Base-by-base conservation (phyloP, 1,140 invertebrate genomes). In the Zaprionus gabonicus region DNA sequence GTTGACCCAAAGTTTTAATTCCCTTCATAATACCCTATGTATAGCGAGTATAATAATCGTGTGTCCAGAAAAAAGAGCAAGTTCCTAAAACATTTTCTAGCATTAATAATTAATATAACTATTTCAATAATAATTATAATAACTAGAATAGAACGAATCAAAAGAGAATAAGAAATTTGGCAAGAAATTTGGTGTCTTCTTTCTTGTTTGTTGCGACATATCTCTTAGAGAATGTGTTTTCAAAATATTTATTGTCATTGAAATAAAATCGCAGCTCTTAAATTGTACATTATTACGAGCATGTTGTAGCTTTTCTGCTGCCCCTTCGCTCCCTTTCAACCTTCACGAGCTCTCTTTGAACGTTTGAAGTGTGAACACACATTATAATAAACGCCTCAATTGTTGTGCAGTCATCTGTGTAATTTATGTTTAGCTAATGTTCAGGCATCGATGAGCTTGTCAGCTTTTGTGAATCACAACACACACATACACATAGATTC, bases 401-500 rank as follows among this genome's bases (percentile, higher is more conserved):
- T 91, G 84, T 90, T 88, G 90, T 82, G 68, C 90, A 91, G 88
- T 86, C 90, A 88, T 91, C 88, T 91, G 82, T 79, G 90, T 91
- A 91, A 91, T 91, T 91, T 91, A 91, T 91, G 90, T 91, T 91
- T 91, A 91, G 90, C 90, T 91, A 91, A 91, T 91, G 90, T 91
- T 91, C 90, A 91, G 90, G 90, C 90, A 91, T 91, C 90, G 90
- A 91, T 91, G 90, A 91, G 90, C 88, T 96, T 96, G 85, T 90
- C 85, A 90, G 85, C 85, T 90, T 90, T 90, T 90, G 85, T 90
- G 78, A 90, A 88, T 84, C 85, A 90, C 81, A 88, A 58, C 34
- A 41, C 15, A 28, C 68, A 70, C 53, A 56, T 53, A 76, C 46
- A 49, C n/a, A 64, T 13, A 46, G 46, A 49, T 2, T 10, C 46